These are phyloP conservation scores for Corythaeola cristata DNA, from an alignment of 2,113 vertebrate species.

Conservation along the genomic window DNA sequence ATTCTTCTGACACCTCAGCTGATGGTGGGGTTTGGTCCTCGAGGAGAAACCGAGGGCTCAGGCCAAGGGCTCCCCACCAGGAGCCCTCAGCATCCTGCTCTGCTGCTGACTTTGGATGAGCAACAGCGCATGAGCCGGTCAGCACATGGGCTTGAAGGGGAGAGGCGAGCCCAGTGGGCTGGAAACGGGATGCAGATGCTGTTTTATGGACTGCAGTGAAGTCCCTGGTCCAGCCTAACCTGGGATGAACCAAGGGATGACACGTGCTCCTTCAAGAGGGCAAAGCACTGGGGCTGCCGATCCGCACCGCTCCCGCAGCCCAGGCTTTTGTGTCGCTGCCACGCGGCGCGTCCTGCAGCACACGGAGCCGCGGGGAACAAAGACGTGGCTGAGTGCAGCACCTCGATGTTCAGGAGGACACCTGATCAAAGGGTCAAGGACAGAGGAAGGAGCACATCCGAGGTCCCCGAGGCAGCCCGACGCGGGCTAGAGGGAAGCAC, in stretches of 20 bases:
- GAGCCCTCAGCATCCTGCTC: neutral
- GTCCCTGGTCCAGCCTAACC: too few relatives aligned
- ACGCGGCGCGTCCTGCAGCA: accelerated
- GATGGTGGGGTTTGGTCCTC: too few relatives aligned
- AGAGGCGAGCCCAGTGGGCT: neutral
- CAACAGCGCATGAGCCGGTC: neutral
- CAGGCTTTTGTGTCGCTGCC: neutral
- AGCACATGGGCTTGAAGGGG: accelerated
- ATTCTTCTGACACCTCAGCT: neutral
- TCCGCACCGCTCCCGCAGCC: too few relatives aligned
- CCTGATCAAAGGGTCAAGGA: neutral
- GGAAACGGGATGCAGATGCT: accelerated
- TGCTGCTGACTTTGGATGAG: neutral
- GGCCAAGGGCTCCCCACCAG: neutral
- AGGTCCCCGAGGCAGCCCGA: neutral
- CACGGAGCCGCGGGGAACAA: neutral
- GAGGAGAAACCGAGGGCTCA: neutral
- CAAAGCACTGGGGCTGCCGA: neutral
- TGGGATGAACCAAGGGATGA: neutral
- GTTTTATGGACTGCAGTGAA: accelerated
- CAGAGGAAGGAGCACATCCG: neutral
- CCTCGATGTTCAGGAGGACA: neutral
- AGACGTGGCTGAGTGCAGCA: neutral
- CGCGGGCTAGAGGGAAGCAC: too few relatives aligned
- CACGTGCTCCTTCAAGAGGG: neutral